Evolutionary conservation across 1,140 invertebrate species (phyloP).

Genomic region (Scaptomyza graminum): DNA sequence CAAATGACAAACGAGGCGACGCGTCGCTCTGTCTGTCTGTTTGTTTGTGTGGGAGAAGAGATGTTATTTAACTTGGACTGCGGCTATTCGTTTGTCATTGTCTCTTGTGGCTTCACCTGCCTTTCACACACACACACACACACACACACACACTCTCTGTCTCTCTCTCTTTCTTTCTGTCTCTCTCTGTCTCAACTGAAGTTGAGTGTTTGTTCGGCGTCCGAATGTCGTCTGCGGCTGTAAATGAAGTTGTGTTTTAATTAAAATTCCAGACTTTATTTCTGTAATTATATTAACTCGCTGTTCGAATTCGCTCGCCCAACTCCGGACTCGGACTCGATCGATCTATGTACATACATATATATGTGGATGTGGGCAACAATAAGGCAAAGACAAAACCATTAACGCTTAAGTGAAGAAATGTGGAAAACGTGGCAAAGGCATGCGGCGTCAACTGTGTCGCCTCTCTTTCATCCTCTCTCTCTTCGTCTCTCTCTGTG

Average conservation of each 20-base stretch:
- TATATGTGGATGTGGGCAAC: background rate
- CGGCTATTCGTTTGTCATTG: slow-evolving; percentile 52
- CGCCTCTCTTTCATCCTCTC: background rate
- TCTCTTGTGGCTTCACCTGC: slow-evolving; percentile 49
- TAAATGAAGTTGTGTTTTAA: slow-evolving; percentile 83
- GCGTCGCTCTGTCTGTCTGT: no score
- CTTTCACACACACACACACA: slow-evolving; percentile 1
- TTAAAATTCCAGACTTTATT: slow-evolving; percentile 83
- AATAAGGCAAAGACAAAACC: slow-evolving; percentile 72
- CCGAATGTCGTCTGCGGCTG: slow-evolving; percentile 72
- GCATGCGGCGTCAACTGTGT: slow-evolving; percentile 56
- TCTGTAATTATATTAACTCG: slow-evolving; percentile 83
- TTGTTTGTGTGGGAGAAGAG: background rate
- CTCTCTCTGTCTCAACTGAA: background rate
- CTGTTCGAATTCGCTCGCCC: slow-evolving; percentile 66
- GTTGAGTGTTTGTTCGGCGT: slow-evolving; percentile 29
- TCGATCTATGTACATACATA: slow-evolving; percentile 48
- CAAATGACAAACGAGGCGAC: slow-evolving; percentile 28
- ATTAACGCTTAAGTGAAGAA: slow-evolving; percentile 74
- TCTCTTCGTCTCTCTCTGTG: background rate
- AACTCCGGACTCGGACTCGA: slow-evolving; percentile 32
- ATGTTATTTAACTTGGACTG: slow-evolving; percentile 23
- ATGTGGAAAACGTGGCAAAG: slow-evolving; percentile 78
- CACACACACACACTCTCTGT: no score
- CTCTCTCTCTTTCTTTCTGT: no score